Percentiles rank a stretch among this genome's conserved stretches.
Evolutionary conservation across 2,888 invertebrate genomes (phyloP).

Genomic region (Agrypnus murinus): DNA sequence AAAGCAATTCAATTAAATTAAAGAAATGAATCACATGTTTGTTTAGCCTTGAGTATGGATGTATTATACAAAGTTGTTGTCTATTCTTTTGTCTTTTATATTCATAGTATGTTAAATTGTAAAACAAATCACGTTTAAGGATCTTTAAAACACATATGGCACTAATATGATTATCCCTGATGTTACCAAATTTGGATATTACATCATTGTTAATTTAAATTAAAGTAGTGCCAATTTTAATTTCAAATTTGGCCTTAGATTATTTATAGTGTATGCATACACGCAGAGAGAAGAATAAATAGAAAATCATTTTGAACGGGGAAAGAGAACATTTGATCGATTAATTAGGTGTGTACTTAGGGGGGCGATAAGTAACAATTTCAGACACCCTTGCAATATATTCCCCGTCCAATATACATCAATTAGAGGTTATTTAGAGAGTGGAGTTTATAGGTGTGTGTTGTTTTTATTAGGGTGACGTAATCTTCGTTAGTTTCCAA

Average conservation of each 20-base stretch:
- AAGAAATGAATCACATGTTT: slow-evolving; percentile 12
- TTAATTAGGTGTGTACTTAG: background rate
- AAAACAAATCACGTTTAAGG: background rate
- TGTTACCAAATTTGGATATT: slow-evolving; percentile 17
- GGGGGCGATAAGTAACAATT: slow-evolving; percentile 2
- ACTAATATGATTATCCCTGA: slow-evolving; percentile 3
- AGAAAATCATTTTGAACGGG: no score
- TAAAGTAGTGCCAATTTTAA: background rate
- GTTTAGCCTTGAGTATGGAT: background rate
- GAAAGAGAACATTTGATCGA: background rate
- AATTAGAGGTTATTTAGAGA: slow-evolving; percentile 8
- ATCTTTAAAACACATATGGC: slow-evolving; percentile 18
- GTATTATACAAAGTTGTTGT: slow-evolving; percentile 10
- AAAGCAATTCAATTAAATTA: background rate
- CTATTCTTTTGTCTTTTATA: background rate
- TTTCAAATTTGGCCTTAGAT: no score
- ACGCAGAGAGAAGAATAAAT: no score
- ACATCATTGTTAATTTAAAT: background rate
- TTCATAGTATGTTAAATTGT: slow-evolving; percentile 12
- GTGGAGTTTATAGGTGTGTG: background rate
- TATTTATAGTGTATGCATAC: no score
- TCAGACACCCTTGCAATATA: background rate
- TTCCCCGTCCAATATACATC: background rate
- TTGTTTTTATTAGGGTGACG: background rate
- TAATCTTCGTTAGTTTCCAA: no score